phyloP scores from a whole-genome alignment of 2,113 vertebrate species.

The Psittacula cyanocephala region DNA sequence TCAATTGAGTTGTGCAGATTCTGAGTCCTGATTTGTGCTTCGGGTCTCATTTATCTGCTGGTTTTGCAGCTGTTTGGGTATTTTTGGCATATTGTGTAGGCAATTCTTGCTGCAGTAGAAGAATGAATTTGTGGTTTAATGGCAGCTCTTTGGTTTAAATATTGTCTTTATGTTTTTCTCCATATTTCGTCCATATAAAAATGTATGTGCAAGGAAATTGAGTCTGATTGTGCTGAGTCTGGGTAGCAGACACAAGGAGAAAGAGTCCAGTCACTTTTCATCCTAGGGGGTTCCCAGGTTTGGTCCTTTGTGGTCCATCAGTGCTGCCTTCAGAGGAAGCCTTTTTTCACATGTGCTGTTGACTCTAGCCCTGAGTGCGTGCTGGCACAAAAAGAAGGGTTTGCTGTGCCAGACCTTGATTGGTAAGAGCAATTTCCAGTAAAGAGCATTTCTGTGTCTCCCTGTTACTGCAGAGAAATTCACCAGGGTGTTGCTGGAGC shows the following conservation, averaged over 20 bases:
- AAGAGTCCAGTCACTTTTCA: not conserved
- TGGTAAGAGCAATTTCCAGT: slow-evolving; percentile 12
- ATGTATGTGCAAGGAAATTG: not conserved
- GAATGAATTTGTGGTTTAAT: not conserved
- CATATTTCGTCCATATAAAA: not conserved
- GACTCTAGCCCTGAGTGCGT: not conserved
- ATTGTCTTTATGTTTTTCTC: not conserved
- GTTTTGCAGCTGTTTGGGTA: not conserved
- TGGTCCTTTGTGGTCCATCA: not conserved
- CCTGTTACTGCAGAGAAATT: slow-evolving; percentile 84
- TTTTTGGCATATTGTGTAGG: not conserved
- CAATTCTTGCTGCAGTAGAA: not conserved
- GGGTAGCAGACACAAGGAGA: not conserved
- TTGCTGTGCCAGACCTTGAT: slow-evolving; percentile 10
- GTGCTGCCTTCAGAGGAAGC: not conserved
- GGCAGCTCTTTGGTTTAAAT: not conserved
- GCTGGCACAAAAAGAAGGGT: not conserved
- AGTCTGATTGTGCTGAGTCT: not conserved
- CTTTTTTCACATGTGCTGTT: not conserved
- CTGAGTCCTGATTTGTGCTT: not conserved
- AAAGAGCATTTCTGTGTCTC: not conserved
- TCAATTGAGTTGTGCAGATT: not conserved
- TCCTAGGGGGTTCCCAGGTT: not conserved
- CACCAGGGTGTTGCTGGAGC: slow-evolving; percentile 91
- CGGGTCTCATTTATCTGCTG: not conserved